These are phyloP conservation scores for Pleuronectes platessa DNA, from an alignment of 2,113 vertebrate genomes.

Conservation along the genomic window DNA sequence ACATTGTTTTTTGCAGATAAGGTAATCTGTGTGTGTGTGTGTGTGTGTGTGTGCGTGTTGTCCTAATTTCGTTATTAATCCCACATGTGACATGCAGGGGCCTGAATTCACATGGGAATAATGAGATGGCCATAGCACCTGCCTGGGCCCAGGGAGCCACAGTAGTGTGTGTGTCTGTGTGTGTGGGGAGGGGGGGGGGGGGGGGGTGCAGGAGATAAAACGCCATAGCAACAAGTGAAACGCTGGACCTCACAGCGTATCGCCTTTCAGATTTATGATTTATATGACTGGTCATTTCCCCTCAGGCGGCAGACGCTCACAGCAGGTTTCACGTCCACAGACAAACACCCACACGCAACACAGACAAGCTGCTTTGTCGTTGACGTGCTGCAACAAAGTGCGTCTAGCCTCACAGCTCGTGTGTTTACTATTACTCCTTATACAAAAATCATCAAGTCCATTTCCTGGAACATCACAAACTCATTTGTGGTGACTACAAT, in stretches of 20 bases:
- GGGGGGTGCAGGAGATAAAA: slow-evolving; percentile 23
- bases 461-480: too few species aligned
- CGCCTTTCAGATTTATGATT: slow-evolving; percentile 14
- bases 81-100: slow-evolving; percentile 6
- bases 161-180: neutral
- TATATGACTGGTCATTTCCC: slow-evolving; percentile 46
- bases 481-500: too few species aligned
- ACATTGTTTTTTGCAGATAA: too few species aligned
- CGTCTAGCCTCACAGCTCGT: neutral
- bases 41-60: too few species aligned
- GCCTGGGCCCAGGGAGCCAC: slow-evolving; percentile 45
- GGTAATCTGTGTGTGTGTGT: too few species aligned
- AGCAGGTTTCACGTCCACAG: slow-evolving; percentile 17
- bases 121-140: slow-evolving; percentile 72
- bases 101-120: slow-evolving; percentile 25
- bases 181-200: neutral
- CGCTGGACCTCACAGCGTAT: slow-evolving; percentile 26
- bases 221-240: slow-evolving; percentile 74
- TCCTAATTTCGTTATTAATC: neutral
- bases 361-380: neutral
- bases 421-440: neutral
- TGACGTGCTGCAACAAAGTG: neutral
- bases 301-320: slow-evolving; percentile 41
- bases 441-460: too few species aligned
- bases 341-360: slow-evolving; percentile 16